phyloP scores from a whole-genome alignment of 2,888 invertebrate genomes.

The Caenorhabditis virilis region DNA sequence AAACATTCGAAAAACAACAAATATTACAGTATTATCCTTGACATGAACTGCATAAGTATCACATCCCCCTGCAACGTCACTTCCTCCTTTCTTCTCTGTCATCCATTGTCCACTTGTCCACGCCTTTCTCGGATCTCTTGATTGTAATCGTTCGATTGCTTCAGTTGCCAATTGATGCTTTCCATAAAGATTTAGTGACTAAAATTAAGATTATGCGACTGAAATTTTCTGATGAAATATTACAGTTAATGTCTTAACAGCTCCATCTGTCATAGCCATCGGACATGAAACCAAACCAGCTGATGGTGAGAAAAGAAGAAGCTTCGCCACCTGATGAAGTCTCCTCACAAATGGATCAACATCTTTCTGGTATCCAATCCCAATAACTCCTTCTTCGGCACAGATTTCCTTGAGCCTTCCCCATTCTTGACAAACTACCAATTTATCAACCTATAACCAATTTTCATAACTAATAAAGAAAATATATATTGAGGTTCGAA shows the following conservation, averaged over 20 bases:
- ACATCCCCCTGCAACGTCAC: conserved; percentile 73
- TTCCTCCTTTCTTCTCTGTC: conserved; percentile 74
- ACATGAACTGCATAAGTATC: conserved; percentile 58
- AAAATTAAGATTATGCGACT: conserved; percentile 1
- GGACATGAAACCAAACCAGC: conserved; percentile 74
- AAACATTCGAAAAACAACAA: not conserved
- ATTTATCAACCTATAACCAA: conserved; percentile 68
- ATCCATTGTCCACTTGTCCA: conserved; percentile 76
- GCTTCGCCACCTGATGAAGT: conserved; percentile 70
- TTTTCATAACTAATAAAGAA: not conserved
- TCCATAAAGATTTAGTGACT: conserved; percentile 36
- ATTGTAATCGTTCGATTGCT: conserved; percentile 35
- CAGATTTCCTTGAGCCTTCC: conserved; percentile 72
- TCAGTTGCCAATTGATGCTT: conserved; percentile 38
- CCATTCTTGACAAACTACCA: conserved; percentile 73
- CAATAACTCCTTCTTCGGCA: conserved; percentile 73
- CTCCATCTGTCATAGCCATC: conserved; percentile 75
- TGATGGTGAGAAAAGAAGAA: conserved; percentile 72
- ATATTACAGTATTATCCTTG: conserved; percentile 42
- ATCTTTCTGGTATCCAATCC: conserved; percentile 55
- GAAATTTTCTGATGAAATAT: not conserved
- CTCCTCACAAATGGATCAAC: conserved; percentile 41
- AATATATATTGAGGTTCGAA: too few species aligned
- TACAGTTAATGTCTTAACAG: conserved; percentile 72
- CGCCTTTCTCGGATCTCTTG: conserved; percentile 66